Conservation (phyloP, 2,797 vertebrate species). For the Onychomys leucogaster region DNA sequence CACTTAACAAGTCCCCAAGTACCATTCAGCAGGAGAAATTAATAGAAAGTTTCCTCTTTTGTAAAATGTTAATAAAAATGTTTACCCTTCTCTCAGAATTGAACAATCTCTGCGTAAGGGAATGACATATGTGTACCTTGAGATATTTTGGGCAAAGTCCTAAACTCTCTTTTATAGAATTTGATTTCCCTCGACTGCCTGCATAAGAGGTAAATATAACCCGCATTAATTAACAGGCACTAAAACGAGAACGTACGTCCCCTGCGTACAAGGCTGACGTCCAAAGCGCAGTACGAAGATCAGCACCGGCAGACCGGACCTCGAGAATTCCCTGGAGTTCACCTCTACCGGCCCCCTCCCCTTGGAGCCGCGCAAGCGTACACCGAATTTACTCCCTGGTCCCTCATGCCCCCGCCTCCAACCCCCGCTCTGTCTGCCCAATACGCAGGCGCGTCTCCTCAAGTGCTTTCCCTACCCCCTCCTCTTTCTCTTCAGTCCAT, state of each 20-base stretch:
- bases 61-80: conserved; percentile 59
- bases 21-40: neutral
- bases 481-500: conserved; percentile 14
- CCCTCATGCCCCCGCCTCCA: conserved; percentile 48
- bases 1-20: conserved; percentile 32
- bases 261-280: neutral
- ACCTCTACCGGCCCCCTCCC: conserved; percentile 48
- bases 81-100: neutral
- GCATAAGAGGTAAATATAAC: neutral
- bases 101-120: neutral
- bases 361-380: conserved; percentile 79
- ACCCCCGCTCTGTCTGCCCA: neutral
- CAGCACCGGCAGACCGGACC: conserved; percentile 10
- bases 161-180: conserved; percentile 46
- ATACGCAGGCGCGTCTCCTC: conserved; percentile 69
- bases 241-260: neutral
- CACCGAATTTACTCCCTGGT: conserved; percentile 35
- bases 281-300: neutral
- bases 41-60: conserved; percentile 43
- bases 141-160: conserved; percentile 33
- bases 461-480: conserved; percentile 29
- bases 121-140: neutral
- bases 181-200: neutral
- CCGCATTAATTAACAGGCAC: conserved; percentile 37
- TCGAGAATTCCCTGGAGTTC: conserved; percentile 44